These are phyloP conservation scores for Cancer borealis DNA, from an alignment of 2,888 invertebrate genomes.

Conservation along the genomic window DNA sequence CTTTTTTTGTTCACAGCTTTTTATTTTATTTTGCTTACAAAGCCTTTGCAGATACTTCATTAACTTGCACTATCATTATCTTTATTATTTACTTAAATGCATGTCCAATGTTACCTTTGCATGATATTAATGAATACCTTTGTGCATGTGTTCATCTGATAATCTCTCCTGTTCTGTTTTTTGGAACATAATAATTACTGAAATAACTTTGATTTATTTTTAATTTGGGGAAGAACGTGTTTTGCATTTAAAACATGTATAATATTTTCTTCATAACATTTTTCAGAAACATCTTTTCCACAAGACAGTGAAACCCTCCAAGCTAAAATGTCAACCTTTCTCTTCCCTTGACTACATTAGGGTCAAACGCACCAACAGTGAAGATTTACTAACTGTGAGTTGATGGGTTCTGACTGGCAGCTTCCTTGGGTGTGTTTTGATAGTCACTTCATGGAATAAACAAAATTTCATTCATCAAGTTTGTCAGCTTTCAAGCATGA, in stretches of 20 bases:
- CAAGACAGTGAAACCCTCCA: slow-evolving; percentile 66
- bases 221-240: background rate
- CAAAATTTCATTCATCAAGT: background rate
- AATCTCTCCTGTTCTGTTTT: background rate
- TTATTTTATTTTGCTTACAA: background rate
- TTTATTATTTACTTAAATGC: background rate
- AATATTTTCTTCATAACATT: slow-evolving; percentile 24
- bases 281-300: slow-evolving; percentile 72
- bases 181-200: background rate
- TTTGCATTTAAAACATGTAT: background rate
- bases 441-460: background rate
- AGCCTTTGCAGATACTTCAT: background rate
- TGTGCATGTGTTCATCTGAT: background rate
- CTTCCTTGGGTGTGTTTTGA: background rate
- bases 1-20: background rate
- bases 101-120: background rate
- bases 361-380: slow-evolving; percentile 65
- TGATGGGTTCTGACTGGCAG: background rate
- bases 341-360: slow-evolving; percentile 44
- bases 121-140: background rate
- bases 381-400: slow-evolving; percentile 71
- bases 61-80: background rate
- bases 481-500: background rate
- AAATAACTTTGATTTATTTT: background rate
- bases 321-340: slow-evolving; percentile 63